Percentiles rank a stretch among this genome's conserved stretches.
These are phyloP conservation scores for Gorsachius magnificus DNA, from an alignment of 2,797 vertebrate species.

Conservation along the genomic window DNA sequence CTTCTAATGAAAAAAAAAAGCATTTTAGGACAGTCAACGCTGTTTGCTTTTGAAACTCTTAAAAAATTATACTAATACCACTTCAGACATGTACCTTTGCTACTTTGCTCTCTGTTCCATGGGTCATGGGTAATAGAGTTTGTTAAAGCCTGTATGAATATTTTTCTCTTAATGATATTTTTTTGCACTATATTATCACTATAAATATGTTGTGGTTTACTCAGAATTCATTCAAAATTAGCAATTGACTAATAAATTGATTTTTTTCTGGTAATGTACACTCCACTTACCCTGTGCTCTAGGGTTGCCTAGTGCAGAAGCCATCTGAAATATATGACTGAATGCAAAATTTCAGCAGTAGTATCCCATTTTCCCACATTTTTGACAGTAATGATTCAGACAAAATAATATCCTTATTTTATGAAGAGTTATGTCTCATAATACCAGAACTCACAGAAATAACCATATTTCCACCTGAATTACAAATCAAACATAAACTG, in stretches of 20 bases:
- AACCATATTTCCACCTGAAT: background rate
- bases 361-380: background rate
- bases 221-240: background rate
- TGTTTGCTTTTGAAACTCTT: background rate
- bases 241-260: background rate
- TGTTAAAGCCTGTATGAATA: background rate
- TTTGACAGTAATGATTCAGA: background rate
- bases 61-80: background rate
- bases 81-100: background rate
- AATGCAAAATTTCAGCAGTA: background rate
- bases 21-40: background rate
- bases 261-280: background rate
- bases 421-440: background rate
- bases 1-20: constrained; percentile 30
- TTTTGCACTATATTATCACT: background rate
- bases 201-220: background rate
- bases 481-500: background rate
- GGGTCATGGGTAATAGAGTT: background rate
- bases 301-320: background rate
- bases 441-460: background rate
- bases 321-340: background rate
- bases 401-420: background rate
- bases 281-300: background rate
- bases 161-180: background rate
- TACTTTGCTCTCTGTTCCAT: background rate